phyloP scores from a whole-genome alignment of 1,140 invertebrate genomes.

The Danaus melanippus region DNA sequence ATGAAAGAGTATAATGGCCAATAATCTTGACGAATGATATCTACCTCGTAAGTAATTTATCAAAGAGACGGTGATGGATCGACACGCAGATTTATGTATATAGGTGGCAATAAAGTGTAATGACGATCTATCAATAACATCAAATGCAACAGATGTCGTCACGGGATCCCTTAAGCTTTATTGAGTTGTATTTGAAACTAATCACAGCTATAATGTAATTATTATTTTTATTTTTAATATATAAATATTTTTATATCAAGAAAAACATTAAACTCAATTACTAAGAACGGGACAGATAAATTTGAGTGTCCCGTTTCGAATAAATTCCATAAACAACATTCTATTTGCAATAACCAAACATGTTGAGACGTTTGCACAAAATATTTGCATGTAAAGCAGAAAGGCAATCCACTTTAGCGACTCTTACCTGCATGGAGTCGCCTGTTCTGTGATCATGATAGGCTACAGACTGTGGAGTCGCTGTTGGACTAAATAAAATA shows the following conservation, averaged over 20 bases:
- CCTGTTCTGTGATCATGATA: conserved; percentile 37
- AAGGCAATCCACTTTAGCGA: conserved; percentile 65
- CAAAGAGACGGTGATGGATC: conserved; percentile 23
- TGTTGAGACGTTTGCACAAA: conserved; percentile 55
- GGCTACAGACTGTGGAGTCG: conserved; percentile 31
- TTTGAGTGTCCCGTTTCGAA: background rate
- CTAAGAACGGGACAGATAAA: too few species aligned
- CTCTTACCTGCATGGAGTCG: conserved; percentile 63
- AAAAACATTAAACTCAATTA: too few species aligned
- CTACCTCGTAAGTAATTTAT: conserved; percentile 15
- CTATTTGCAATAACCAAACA: conserved; percentile 26
- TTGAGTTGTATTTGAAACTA: conserved; percentile 7
- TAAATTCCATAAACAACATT: conserved; percentile 24
- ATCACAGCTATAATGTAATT: conserved; percentile 25
- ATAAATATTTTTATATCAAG: too few species aligned
- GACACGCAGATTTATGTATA: conserved; percentile 18
- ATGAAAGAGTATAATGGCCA: conserved; percentile 17
- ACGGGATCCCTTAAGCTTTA: too few species aligned
- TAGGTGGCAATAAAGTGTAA: conserved; percentile 1
- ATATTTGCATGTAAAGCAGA: conserved; percentile 69
- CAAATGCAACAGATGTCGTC: too few species aligned
- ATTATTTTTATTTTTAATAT: conserved; percentile 4
- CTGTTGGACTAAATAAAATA: too few species aligned
- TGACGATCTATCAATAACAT: too few species aligned
- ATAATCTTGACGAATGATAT: conserved; percentile 39